Base-by-base conservation (phyloP, 2,113 vertebrate species). In the Ochotona curzoniae region DNA sequence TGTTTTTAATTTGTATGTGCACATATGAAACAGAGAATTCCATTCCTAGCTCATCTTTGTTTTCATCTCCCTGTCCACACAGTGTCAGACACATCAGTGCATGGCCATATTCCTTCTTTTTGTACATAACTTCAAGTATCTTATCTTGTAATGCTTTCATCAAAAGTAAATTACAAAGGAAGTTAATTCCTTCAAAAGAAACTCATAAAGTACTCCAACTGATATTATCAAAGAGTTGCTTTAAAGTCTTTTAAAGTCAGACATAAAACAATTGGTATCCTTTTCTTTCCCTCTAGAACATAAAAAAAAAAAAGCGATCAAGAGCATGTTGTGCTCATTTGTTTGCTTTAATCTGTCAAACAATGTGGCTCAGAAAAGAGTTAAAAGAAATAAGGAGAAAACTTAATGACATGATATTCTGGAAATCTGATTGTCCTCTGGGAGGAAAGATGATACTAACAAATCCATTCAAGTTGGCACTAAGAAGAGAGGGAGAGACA, bases 161-260 rank as follows among this genome's bases (percentile, higher is more conserved):
- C 38, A 78, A 94, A 90, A 83, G n/a, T 79, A 92, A 90, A 82
- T 93, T 61, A 66, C 11, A 89, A 89, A 95, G 35, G 20, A 94
- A 83, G 66, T 21, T 89, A 93, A 90, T 81, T 94, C 93, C 44
- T 86, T 94, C 71, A 86, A 76, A 89, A 94, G 70, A 89, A 90
- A 87, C 21, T 20, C 54, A 57, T 57, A 87, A 93, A 74, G 26
- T 86, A 75, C 21, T 94, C 69, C 57, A 80, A 47, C 35, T 35
- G 14, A 90, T 92, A 66, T 66, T 87, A 73, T 78, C 38, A 88
- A 95, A 95, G 47, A 71, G 64, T 69, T 82, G 9, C 61, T 94
- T 89, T 93, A 78, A 96, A 79, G 60, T 26, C 74, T 93, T 93
- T 88, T 44, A 88, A 94, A 74, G 32, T 87, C 74, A 91, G 90